Evolutionary conservation across 53 echinoderm and acorn worm species (phyloP).

Genomic region (Actinopyga echinites): DNA sequence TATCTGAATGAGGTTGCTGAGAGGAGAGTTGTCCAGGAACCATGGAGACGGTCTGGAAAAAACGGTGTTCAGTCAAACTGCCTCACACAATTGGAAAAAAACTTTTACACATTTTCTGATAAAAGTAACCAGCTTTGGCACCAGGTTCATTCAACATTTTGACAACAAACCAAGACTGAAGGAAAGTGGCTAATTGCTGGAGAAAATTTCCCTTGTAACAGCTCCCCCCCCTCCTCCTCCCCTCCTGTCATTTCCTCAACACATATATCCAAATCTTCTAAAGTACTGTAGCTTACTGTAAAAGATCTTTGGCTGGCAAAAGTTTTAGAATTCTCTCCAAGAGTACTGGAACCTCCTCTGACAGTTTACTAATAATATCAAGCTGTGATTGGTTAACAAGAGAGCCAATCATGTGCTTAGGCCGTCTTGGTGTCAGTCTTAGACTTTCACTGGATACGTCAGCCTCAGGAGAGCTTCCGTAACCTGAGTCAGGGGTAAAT

Average conservation of each 20-base stretch:
- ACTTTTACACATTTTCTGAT: neutral
- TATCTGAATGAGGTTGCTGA: too few species aligned
- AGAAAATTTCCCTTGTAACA: too few species aligned
- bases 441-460: neutral
- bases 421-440: neutral
- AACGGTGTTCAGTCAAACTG: too few species aligned
- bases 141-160: too few species aligned
- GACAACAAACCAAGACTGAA: too few species aligned
- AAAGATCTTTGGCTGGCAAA: slow-evolving; percentile 8
- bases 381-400: neutral
- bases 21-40: too few species aligned
- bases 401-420: slow-evolving; percentile 8
- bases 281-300: neutral
- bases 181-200: too few species aligned
- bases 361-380: slow-evolving; percentile 10
- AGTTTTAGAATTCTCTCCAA: slow-evolving; percentile 7
- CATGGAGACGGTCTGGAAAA: too few species aligned
- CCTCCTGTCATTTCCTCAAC: too few species aligned
- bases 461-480: neutral
- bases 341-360: neutral
- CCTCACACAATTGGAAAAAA: too few species aligned
- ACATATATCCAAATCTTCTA: neutral
- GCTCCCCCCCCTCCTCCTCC: too few species aligned
- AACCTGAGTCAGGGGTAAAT: slow-evolving; percentile 45
- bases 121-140: too few species aligned